Evolutionary conservation across 2,797 vertebrate genomes (phyloP).

Genomic region (Argyrosomus regius): DNA sequence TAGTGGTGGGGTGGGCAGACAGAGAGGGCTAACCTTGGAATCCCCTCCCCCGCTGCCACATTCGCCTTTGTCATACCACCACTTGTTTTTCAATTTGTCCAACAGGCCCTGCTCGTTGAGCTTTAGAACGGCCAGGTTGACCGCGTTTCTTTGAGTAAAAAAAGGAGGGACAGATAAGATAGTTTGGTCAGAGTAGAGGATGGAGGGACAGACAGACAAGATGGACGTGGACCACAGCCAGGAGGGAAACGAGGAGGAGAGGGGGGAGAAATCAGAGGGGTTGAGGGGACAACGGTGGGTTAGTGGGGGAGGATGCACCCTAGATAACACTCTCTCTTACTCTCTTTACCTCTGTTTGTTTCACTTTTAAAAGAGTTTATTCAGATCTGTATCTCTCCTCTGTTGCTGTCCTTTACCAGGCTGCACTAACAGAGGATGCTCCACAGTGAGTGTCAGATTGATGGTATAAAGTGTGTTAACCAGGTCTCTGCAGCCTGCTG

Average conservation of each 20-base stretch:
- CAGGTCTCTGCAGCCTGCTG: conserved; percentile 66
- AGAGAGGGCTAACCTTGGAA: conserved; percentile 99
- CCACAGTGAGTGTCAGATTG: conserved; percentile 45
- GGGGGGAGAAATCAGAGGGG: conserved; percentile 56
- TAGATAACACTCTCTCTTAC: conserved; percentile 69
- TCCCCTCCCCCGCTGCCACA: conserved; percentile 99
- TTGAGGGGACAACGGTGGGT: conserved; percentile 61
- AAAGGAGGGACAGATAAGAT: conserved; percentile 92
- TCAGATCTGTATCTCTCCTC: not conserved
- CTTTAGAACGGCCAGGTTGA: conserved; percentile 99
- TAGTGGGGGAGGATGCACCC: conserved; percentile 61
- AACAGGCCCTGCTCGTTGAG: conserved; percentile 99
- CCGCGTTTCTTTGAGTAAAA: conserved; percentile 98
- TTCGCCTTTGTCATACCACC: conserved; percentile 99
- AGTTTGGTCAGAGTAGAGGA: conserved; percentile 93
- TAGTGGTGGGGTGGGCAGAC: conserved; percentile 86
- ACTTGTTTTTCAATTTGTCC: conserved; percentile 99
- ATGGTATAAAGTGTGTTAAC: conserved; percentile 57
- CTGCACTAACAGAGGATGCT: conserved; percentile 28
- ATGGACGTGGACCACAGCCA: conserved; percentile 69
- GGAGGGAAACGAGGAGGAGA: conserved; percentile 51
- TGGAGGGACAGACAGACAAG: conserved; percentile 80
- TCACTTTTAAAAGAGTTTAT: not conserved
- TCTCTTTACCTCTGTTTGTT: conserved; percentile 32
- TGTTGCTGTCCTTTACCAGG: not conserved